Conservation (phyloP, 1,140 invertebrate species). For the Melitaea cinxia region DNA sequence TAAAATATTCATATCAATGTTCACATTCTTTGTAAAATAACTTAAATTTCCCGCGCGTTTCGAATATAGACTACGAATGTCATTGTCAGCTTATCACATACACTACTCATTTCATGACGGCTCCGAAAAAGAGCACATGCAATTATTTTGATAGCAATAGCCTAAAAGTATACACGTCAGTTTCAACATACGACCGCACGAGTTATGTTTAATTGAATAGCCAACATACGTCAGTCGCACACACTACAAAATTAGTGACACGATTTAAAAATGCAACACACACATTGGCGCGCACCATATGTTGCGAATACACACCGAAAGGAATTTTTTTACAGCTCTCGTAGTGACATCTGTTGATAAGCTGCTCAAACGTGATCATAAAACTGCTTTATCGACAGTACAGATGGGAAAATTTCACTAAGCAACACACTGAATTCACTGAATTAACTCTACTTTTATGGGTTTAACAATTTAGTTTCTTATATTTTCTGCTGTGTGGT, state of each 20-base stretch:
- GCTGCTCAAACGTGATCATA: not conserved
- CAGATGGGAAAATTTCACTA: conserved; percentile 12
- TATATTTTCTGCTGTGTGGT: no score
- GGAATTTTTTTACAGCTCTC: conserved; percentile 15
- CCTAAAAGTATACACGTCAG: conserved; percentile 14
- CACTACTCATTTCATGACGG: conserved; percentile 37
- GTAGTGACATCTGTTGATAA: conserved; percentile 37
- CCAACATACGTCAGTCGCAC: conserved; percentile 27
- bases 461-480: no score
- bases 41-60: conserved; percentile 61
- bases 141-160: conserved; percentile 33
- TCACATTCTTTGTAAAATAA: conserved; percentile 40
- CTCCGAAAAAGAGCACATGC: conserved; percentile 40
- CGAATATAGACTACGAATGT: conserved; percentile 46
- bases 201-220: conserved; percentile 41
- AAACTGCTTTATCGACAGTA: conserved; percentile 43
- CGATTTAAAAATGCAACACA: conserved; percentile 42
- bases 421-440: not conserved
- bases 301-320: conserved; percentile 32
- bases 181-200: conserved; percentile 28
- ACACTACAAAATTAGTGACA: conserved; percentile 41
- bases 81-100: conserved; percentile 51
- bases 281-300: conserved; percentile 42
- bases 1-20: conserved; percentile 26
- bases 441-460: no score